phyloP scores from a whole-genome alignment of 2,797 vertebrate species.

The Spondyliosoma cantharus region DNA sequence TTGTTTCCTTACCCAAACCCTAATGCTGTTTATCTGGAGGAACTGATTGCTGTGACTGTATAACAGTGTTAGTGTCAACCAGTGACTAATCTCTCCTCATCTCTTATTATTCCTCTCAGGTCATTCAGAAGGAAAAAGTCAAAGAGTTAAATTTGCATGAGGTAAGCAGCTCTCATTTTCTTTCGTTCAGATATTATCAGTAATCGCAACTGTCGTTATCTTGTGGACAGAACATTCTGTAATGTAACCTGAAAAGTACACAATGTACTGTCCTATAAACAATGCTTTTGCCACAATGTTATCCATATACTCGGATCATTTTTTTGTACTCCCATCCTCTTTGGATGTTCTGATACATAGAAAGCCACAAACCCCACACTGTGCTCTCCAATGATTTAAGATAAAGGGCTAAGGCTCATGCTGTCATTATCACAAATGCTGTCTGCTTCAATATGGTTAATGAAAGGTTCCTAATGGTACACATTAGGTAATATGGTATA shows the following conservation, averaged over 20 bases:
- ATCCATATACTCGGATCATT: background rate
- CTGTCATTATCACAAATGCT: background rate
- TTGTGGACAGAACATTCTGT: slow-evolving; percentile 20
- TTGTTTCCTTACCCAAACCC: background rate
- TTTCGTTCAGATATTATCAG: slow-evolving; percentile 19
- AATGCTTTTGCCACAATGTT: background rate
- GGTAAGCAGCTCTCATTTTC: slow-evolving; percentile 83
- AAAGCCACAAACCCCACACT: background rate
- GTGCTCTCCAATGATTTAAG: slow-evolving; percentile 16
- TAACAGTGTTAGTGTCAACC: background rate
- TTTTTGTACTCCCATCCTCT: background rate
- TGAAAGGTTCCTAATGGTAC: background rate
- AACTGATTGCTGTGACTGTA: background rate
- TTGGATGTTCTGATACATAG: background rate
- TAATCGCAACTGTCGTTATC: background rate
- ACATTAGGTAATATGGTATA: background rate
- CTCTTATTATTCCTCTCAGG: slow-evolving; percentile 84
- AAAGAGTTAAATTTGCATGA: slow-evolving; percentile 99
- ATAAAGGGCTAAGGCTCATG: background rate
- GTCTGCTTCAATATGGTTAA: background rate
- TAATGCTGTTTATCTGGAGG: background rate
- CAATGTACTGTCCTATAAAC: background rate
- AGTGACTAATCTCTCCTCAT: slow-evolving; percentile 37
- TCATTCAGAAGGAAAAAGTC: slow-evolving; percentile 99
- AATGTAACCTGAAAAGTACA: slow-evolving; percentile 19